Evolutionary conservation across 2,113 vertebrate genomes (phyloP).

Genomic region (Puntigrus tetrazona): DNA sequence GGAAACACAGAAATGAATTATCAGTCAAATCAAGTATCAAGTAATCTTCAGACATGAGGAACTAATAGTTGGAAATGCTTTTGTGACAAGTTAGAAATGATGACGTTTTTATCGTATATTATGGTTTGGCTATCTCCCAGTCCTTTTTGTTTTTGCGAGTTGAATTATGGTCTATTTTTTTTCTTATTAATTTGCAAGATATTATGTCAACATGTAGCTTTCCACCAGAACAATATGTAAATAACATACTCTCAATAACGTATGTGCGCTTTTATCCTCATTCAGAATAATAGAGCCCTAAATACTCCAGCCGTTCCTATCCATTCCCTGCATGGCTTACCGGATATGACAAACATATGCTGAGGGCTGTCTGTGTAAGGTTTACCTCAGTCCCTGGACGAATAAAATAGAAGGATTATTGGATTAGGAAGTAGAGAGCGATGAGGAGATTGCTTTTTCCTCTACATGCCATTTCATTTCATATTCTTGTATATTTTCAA

Average conservation of each 20-base stretch:
- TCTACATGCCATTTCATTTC: slow-evolving; percentile 33
- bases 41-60: not conserved
- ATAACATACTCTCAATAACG: slow-evolving; percentile 3
- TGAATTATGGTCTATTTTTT: not conserved
- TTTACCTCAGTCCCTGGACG: slow-evolving; percentile 44
- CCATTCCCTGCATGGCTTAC: slow-evolving; percentile 45
- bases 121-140: not conserved
- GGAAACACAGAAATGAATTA: not conserved
- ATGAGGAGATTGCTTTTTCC: slow-evolving; percentile 47
- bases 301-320: slow-evolving; percentile 26
- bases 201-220: slow-evolving; percentile 11
- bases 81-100: not conserved
- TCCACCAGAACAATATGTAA: not conserved
- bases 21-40: not conserved
- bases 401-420: slow-evolving; percentile 57
- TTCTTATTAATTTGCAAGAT: not conserved
- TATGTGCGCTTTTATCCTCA: not conserved
- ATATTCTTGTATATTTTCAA: slow-evolving; percentile 26
- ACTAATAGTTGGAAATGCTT: not conserved
- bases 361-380: slow-evolving; percentile 52
- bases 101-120: not conserved
- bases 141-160: not conserved
- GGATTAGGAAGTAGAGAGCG: slow-evolving; percentile 44
- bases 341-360: slow-evolving; percentile 48
- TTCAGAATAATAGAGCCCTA: slow-evolving; percentile 28